These are phyloP conservation scores for Araneus ventricosus DNA, from an alignment of 1,140 invertebrate genomes.

Conservation along the genomic window DNA sequence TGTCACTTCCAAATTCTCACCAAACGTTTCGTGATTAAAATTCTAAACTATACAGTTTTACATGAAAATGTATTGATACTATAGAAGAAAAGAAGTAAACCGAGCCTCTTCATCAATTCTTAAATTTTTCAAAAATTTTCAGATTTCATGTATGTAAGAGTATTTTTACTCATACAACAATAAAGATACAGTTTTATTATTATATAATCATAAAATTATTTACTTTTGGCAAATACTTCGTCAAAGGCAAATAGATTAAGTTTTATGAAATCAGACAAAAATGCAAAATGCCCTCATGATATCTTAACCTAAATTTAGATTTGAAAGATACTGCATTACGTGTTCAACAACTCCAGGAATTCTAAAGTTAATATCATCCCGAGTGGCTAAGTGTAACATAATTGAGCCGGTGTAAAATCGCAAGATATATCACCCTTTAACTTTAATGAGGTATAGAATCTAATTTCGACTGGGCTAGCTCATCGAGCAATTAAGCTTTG, in stretches of 20 bases:
- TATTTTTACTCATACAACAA: too few relatives aligned
- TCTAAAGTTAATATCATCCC: not conserved
- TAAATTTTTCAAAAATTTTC: too few relatives aligned
- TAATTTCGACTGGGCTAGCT: conserved; percentile 15
- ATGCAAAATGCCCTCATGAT: not conserved
- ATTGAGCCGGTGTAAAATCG: conserved; percentile 23
- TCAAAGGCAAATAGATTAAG: not conserved
- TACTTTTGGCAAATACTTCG: not conserved
- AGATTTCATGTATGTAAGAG: too few relatives aligned
- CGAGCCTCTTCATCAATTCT: too few relatives aligned
- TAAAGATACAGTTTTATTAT: too few relatives aligned
- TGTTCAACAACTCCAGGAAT: not conserved
- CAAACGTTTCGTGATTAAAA: too few relatives aligned
- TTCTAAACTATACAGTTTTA: too few relatives aligned
- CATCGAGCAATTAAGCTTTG: conserved; percentile 35
- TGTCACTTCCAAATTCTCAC: too few relatives aligned
- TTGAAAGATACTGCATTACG: not conserved
- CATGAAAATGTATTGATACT: too few relatives aligned
- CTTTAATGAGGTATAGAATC: conserved; percentile 33
- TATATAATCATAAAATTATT: too few relatives aligned
- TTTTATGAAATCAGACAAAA: not conserved
- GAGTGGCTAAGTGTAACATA: conserved; percentile 16
- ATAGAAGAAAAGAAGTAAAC: too few relatives aligned
- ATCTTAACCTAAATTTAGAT: not conserved
- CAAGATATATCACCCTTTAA: conserved; percentile 34